A percentile compares a stretch with the other conserved stretches of the same genome.
phyloP scores from a whole-genome alignment of 2,113 vertebrate species.

The Trichechus manatus region DNA sequence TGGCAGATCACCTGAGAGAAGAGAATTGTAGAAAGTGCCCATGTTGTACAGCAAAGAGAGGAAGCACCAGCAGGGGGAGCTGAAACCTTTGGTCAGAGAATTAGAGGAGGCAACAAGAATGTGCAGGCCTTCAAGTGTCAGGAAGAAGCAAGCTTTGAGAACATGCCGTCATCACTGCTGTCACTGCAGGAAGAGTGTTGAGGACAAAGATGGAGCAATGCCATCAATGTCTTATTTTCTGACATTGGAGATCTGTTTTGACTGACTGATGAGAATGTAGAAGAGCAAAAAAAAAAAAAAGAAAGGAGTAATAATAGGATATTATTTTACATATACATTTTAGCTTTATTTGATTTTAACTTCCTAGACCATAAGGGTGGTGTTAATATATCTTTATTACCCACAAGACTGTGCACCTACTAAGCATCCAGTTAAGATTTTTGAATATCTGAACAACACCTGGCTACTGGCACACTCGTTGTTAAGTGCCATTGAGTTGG shows the following conservation, averaged over 20 bases:
- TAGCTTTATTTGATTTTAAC: neutral
- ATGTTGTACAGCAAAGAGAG: neutral
- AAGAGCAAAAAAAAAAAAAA: neutral
- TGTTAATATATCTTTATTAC: neutral
- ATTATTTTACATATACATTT: neutral
- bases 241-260: neutral
- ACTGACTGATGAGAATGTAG: neutral
- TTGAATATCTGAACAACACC: too few relatives aligned
- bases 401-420: neutral
- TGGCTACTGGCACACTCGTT: too few relatives aligned
- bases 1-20: neutral
- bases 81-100: neutral
- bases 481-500: too few relatives aligned
- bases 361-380: neutral
- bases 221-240: accelerated
- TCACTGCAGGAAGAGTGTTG: neutral
- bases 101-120: neutral
- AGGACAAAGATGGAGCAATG: neutral
- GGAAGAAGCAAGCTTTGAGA: neutral
- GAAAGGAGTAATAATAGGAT: neutral
- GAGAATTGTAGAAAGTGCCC: neutral
- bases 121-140: accelerated
- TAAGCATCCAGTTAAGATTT: neutral
- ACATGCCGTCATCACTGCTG: too few relatives aligned
- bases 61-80: neutral